A percentile compares a stretch with the other conserved stretches of the same genome.
phyloP scores from a whole-genome alignment of 2,888 invertebrate genomes.

The Nomada fabriciana region DNA sequence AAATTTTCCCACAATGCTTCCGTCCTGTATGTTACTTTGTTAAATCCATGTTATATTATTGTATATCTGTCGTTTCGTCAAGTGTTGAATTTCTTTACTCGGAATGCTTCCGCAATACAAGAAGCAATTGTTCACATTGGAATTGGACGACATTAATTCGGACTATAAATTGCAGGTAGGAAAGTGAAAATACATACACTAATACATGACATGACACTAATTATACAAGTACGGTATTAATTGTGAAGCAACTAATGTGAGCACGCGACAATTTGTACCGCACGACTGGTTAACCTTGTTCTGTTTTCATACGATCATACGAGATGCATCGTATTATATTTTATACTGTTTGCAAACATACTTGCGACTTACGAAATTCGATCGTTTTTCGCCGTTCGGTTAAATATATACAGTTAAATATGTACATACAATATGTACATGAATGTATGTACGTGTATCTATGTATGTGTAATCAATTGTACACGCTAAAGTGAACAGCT shows the following conservation, averaged over 20 bases:
- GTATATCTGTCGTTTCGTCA: not conserved
- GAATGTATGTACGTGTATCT: too few relatives aligned
- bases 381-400: not conserved
- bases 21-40: conserved; percentile 8
- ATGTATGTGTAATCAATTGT: not conserved
- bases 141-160: not conserved
- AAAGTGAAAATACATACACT: not conserved
- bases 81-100: not conserved
- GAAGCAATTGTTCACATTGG: not conserved
- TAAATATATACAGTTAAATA: too few relatives aligned
- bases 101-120: too few relatives aligned
- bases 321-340: conserved; percentile 1
- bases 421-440: too few relatives aligned
- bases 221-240: not conserved
- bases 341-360: not conserved
- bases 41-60: not conserved
- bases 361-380: not conserved
- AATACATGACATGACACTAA: not conserved
- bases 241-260: conserved; percentile 7
- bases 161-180: not conserved
- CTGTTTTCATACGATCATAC: conserved; percentile 21
- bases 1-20: not conserved
- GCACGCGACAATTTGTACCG: conserved; percentile 14
- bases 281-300: conserved; percentile 6
- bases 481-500: not conserved